A percentile compares a stretch with the other conserved stretches of the same genome.
Evolutionary conservation across 2,797 vertebrate species (phyloP).

Genomic region (Apodemus agrarius): DNA sequence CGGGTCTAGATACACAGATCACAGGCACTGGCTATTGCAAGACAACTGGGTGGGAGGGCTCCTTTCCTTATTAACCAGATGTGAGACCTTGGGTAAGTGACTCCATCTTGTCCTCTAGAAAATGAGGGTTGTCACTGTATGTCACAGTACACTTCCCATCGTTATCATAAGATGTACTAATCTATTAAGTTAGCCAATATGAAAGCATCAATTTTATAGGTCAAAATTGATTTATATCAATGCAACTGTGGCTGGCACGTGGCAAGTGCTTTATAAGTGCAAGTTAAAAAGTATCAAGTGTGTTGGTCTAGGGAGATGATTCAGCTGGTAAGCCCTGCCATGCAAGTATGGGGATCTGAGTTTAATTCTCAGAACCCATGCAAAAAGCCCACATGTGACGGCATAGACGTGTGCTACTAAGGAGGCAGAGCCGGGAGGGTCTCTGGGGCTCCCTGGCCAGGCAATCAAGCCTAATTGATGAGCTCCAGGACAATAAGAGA

Average conservation of each 20-base stretch:
- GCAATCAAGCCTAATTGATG: background rate
- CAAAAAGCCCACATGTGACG: background rate
- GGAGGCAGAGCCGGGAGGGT: background rate
- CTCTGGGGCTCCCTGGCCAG: background rate
- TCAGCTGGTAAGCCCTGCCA: background rate
- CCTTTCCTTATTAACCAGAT: background rate
- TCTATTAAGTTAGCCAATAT: background rate
- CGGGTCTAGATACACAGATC: background rate
- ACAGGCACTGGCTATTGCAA: background rate
- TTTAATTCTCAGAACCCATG: background rate
- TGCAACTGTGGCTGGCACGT: background rate
- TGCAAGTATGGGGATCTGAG: background rate
- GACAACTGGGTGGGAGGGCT: background rate
- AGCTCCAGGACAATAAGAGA: background rate
- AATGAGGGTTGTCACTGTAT: background rate
- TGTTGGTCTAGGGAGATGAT: background rate
- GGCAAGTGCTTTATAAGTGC: background rate
- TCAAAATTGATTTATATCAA: background rate
- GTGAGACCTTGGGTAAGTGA: background rate
- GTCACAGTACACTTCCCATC: background rate
- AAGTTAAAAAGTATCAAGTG: background rate
- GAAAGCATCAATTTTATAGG: conserved; percentile 20
- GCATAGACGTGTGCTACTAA: background rate
- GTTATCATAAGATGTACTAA: conserved; percentile 7
- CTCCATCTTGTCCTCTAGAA: background rate